A percentile compares a stretch with the other conserved stretches of the same genome.
These are phyloP conservation scores for Paralichthys olivaceus DNA, from an alignment of 2,113 vertebrate genomes.

Conservation along the genomic window DNA sequence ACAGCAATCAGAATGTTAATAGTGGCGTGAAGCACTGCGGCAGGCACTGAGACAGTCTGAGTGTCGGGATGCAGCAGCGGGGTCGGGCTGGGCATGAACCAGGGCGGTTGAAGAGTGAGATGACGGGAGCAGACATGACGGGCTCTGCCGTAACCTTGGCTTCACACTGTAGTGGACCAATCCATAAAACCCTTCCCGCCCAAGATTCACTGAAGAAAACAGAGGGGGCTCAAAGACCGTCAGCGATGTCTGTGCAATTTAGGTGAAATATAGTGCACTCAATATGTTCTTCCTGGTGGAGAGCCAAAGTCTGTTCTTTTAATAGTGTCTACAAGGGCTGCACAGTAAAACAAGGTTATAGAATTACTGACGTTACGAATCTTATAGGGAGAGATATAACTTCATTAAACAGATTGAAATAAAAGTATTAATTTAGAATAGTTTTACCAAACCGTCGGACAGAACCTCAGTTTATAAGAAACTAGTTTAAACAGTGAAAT, in stretches of 20 bases:
- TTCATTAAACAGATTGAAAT: neutral
- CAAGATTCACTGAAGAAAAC: slow-evolving; percentile 23
- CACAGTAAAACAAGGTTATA: slow-evolving; percentile 10
- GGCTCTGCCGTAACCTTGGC: slow-evolving; percentile 45
- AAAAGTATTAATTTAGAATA: neutral
- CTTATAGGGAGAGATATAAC: neutral
- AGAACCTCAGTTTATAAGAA: too few relatives aligned
- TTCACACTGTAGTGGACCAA: slow-evolving; percentile 22
- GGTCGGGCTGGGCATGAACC: slow-evolving; percentile 41
- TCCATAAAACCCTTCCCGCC: slow-evolving; percentile 47
- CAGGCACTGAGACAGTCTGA: slow-evolving; percentile 51
- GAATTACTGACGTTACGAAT: neutral
- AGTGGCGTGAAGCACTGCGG: slow-evolving; percentile 37
- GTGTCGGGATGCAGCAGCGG: slow-evolving; percentile 36
- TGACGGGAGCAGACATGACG: slow-evolving; percentile 42
- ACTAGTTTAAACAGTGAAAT: too few relatives aligned
- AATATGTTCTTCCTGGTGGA: slow-evolving; percentile 15
- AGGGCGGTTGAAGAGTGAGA: slow-evolving; percentile 32
- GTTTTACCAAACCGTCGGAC: too few relatives aligned
- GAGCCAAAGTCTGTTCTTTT: slow-evolving; percentile 37
- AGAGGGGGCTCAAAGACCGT: slow-evolving; percentile 12
- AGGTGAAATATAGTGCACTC: slow-evolving; percentile 30
- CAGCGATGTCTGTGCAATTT: slow-evolving; percentile 34
- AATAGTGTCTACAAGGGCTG: slow-evolving; percentile 8
- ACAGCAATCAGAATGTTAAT: slow-evolving; percentile 70